These are phyloP conservation scores for Sitophilus oryzae DNA, from an alignment of 1,140 invertebrate genomes.

Conservation along the genomic window DNA sequence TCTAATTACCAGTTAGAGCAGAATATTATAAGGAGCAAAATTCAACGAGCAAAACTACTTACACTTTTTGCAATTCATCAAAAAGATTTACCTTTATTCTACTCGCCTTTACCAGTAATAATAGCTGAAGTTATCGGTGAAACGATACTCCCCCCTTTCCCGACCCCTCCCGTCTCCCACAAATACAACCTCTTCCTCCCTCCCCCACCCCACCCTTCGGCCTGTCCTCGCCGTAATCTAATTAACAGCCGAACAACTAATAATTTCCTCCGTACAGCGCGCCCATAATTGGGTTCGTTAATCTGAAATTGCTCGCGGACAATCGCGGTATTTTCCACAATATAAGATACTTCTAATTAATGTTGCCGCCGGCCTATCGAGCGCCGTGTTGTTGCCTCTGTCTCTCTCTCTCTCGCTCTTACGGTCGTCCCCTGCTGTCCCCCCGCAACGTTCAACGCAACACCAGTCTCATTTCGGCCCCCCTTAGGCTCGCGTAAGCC, in stretches of 20 bases:
- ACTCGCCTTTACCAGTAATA: too few species aligned
- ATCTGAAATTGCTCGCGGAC: constrained; percentile 44
- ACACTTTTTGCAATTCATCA: too few species aligned
- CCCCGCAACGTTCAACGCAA: background rate
- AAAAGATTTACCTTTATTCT: too few species aligned
- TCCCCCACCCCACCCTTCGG: background rate
- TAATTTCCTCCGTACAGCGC: constrained; percentile 46
- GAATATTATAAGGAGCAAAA: too few species aligned
- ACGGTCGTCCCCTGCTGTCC: constrained; percentile 5
- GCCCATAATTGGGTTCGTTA: constrained; percentile 49
- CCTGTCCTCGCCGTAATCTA: constrained; percentile 41
- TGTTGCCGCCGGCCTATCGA: constrained; percentile 28
- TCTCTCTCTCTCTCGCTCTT: background rate
- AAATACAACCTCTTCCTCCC: background rate
- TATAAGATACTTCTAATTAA: constrained; percentile 47
- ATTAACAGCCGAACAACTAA: constrained; percentile 46
- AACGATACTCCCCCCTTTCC: too few species aligned
- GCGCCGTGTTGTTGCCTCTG: constrained; percentile 11
- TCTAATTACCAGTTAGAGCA: too few species aligned
- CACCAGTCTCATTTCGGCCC: too few species aligned
- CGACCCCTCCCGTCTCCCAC: background rate
- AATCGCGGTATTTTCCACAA: constrained; percentile 42
- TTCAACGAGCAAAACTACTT: too few species aligned
- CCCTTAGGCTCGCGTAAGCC: too few species aligned
- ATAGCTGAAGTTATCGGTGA: too few species aligned